Evolutionary conservation across 2,797 vertebrate species (phyloP), one percentile per base, ranked within the genome.

Genomic region (Pelodytes ibericus): DNA sequence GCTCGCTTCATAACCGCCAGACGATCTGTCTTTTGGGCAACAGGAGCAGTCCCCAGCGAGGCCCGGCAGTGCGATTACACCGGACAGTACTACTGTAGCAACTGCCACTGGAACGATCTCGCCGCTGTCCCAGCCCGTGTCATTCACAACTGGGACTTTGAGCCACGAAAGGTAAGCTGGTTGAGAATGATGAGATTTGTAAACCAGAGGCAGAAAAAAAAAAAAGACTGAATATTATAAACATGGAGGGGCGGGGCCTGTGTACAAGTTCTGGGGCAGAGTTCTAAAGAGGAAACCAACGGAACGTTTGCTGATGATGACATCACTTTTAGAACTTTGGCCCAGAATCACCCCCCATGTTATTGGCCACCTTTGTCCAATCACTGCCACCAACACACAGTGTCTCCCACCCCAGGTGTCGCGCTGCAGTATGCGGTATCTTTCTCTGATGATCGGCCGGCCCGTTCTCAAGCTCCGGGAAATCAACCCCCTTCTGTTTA

Each of bases 71-170:
- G 97, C 25, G 97, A 99, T 89, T 99, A 99, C 86, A 98, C 96
- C 0, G 97, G 97, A 26, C 96, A 95, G 81, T 99, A 99, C 88
- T 99, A 97, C 89, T 99, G 97, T 86, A 94, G 90, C 87, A 95
- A 91, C 80, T 99, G 97, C 84, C 97, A 99, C 89, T 99, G 97
- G 97, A 99, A 98, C 0, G 96, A 99, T 89, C 89, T 94, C 0
- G 94, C 95, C 0, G 86, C 96, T 49, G 86, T 98, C 82, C 97
- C 97, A 0, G 96, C 97, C 3, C 92, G 96, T 0, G 96, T 96
- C 79, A 97, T 99, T 79, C 97, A 99, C 90, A 99, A 99, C 91
- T 99, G 97, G 97, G 97, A 98, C 86, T 98, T 98, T 5, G 96
- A 98, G 81, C 89, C 93, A 0, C 93, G 92, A 77, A 99, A 98